Evolutionary conservation across 2,113 vertebrate species (phyloP).

Genomic region (Platysternon megacephalum): DNA sequence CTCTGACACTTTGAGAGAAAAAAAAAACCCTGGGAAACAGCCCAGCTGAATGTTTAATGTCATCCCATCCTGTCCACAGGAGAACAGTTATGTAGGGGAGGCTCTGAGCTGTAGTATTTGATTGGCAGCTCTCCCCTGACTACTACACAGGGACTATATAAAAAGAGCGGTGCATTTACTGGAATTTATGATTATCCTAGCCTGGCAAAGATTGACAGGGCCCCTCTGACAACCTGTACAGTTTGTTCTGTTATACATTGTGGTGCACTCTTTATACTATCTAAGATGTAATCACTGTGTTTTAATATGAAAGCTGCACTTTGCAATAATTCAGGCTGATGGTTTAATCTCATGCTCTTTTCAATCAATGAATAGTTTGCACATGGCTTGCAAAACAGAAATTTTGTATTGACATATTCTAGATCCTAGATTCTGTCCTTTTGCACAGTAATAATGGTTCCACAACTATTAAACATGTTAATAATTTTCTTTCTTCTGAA

Average conservation of each 20-base stretch:
- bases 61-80: background rate
- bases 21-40: background rate
- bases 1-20: background rate
- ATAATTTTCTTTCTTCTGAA: background rate
- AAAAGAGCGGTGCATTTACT: background rate
- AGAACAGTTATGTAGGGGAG: background rate
- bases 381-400: constrained; percentile 7
- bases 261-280: background rate
- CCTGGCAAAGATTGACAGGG: background rate
- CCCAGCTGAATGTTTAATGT: background rate
- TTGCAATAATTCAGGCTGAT: background rate
- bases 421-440: background rate
- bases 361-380: background rate
- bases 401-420: background rate
- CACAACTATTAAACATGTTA: background rate
- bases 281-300: background rate
- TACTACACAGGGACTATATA: background rate
- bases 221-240: background rate
- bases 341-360: background rate
- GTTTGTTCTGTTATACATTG: accelerated
- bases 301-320: background rate
- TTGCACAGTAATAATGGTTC: background rate
- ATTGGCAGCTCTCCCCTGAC: background rate
- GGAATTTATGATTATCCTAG: background rate
- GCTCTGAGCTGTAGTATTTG: background rate